Evolutionary conservation across 1,140 invertebrate species (phyloP).

Genomic region (Pseudoatta argentina): DNA sequence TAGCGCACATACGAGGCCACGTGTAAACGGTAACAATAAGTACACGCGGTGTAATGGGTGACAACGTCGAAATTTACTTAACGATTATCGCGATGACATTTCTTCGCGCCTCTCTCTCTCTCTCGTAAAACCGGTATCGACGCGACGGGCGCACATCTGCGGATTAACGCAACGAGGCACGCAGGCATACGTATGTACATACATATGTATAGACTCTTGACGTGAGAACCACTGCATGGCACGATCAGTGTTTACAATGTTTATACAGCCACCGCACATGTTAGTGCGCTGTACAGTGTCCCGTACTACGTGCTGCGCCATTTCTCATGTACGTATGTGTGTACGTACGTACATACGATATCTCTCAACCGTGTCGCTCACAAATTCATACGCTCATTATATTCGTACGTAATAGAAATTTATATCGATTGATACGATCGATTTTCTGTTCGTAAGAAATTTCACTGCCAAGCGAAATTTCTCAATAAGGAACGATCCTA

Average conservation of each 20-base stretch:
- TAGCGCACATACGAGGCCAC: background rate
- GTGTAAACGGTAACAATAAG: background rate
- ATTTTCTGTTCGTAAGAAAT: background rate
- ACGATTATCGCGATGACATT: conserved; percentile 21
- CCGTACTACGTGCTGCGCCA: conserved; percentile 64
- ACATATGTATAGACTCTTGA: background rate
- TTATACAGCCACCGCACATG: conserved; percentile 73
- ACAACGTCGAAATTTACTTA: background rate
- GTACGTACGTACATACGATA: conserved; percentile 6
- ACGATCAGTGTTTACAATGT: conserved; percentile 76
- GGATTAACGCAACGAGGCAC: conserved; percentile 40
- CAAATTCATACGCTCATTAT: conserved; percentile 49
- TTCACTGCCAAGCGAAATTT: background rate
- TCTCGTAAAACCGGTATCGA: conserved; percentile 12
- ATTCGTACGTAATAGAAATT: conserved; percentile 29
- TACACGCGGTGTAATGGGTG: background rate
- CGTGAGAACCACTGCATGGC: conserved; percentile 71
- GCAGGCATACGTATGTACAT: background rate
- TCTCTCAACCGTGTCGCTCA: conserved; percentile 13
- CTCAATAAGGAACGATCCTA: too few species aligned
- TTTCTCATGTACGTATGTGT: conserved; percentile 53
- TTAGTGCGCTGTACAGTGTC: conserved; percentile 44
- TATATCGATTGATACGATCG: conserved; percentile 6
- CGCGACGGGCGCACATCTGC: conserved; percentile 19
- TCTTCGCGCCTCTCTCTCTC: conserved; percentile 7